Evolutionary conservation across 2,888 invertebrate species (phyloP).

Genomic region (Cataglyphis livida): DNA sequence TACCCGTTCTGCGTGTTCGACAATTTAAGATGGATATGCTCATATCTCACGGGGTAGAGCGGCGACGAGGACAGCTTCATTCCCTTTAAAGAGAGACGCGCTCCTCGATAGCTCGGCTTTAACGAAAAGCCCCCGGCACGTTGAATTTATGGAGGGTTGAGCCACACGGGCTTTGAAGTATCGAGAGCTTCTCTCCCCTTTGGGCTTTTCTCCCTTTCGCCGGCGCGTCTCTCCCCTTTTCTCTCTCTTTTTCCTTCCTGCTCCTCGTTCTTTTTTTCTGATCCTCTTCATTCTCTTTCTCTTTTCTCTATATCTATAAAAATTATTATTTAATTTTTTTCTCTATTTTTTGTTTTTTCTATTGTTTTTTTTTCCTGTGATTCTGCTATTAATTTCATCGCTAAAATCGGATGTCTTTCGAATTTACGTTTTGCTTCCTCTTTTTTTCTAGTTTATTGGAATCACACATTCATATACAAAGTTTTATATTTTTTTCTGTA

Average conservation of each 20-base stretch:
- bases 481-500: background rate
- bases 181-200: constrained; percentile 21
- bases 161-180: constrained; percentile 62
- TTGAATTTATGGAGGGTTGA: constrained; percentile 68
- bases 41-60: constrained; percentile 65
- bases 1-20: constrained; percentile 9
- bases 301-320: background rate
- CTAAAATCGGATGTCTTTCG: constrained; percentile 17
- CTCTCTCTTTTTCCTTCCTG: background rate
- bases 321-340: background rate
- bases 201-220: constrained; percentile 36
- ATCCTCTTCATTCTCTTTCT: background rate
- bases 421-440: background rate
- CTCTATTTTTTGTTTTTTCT: background rate
- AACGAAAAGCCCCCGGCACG: constrained; percentile 60
- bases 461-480: background rate
- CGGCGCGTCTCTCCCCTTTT: background rate
- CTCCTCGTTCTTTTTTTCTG: background rate
- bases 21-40: constrained; percentile 72
- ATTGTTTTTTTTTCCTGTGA: constrained; percentile 8
- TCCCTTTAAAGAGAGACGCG: constrained; percentile 73
- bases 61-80: constrained; percentile 41
- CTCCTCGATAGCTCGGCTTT: constrained; percentile 63
- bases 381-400: background rate
- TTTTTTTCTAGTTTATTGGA: background rate